phyloP scores from a whole-genome alignment of 2,888 invertebrate species.

The Quadroppia sp. region DNA sequence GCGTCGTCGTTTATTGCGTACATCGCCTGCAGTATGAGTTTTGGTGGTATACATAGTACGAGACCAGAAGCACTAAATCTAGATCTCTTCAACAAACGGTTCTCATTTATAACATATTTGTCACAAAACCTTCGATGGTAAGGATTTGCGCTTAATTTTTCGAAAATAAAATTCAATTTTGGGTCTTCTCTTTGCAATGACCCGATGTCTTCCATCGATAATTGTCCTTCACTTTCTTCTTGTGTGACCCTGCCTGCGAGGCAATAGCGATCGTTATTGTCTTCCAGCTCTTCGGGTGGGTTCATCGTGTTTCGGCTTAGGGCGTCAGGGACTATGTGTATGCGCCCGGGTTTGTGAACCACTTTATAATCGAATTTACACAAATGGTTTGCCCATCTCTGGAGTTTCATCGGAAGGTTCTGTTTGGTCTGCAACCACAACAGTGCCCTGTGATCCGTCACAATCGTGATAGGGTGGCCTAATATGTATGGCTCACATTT shows the following conservation, averaged over 20 bases:
- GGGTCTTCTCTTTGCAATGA: too few species aligned
- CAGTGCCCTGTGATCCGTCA: slow-evolving; percentile 27
- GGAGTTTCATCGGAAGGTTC: neutral
- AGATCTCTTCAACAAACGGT: neutral
- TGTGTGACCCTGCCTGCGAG: too few species aligned
- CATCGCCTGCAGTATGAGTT: slow-evolving; percentile 43
- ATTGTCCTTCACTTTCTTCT: too few species aligned
- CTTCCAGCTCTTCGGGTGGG: neutral
- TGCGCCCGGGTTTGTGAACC: neutral
- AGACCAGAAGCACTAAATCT: neutral
- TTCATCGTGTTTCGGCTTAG: slow-evolving; percentile 6
- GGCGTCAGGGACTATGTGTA: slow-evolving; percentile 21
- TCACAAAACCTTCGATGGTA: neutral
- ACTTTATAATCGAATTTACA: neutral
- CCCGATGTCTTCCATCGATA: too few species aligned
- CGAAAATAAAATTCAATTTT: too few species aligned
- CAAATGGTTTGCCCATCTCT: slow-evolving; percentile 14
- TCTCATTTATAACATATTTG: neutral
- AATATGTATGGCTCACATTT: neutral
- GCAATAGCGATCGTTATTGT: neutral
- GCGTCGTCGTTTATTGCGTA: slow-evolving; percentile 44
- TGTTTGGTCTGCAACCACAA: slow-evolving; percentile 9
- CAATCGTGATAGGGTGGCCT: slow-evolving; percentile 24
- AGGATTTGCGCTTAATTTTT: too few species aligned
- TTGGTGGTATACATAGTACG: slow-evolving; percentile 40